A percentile compares a stretch with the other conserved stretches of the same genome.
Conservation (phyloP, 2,113 vertebrate species). For the Osmerus mordax region DNA sequence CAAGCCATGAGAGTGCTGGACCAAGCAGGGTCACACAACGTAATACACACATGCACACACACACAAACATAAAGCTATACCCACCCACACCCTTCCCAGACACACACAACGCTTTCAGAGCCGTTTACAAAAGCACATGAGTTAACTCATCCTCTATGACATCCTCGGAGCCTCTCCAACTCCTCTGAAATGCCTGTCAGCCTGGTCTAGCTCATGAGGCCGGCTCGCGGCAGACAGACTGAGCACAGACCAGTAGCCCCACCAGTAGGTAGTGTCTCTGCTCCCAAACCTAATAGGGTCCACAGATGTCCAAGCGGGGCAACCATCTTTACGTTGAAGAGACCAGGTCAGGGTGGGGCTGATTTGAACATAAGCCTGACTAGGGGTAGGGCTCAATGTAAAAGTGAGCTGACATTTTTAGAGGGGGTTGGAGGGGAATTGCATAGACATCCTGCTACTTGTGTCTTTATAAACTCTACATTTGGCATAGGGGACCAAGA, state of each 20-base stretch:
- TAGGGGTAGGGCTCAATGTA: slow-evolving; percentile 14
- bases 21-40: slow-evolving; percentile 7
- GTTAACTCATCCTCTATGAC: slow-evolving; percentile 54
- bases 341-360: slow-evolving; percentile 34
- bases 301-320: slow-evolving; percentile 38
- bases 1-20: slow-evolving; percentile 51
- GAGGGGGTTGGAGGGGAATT: slow-evolving; percentile 54
- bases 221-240: too few species aligned
- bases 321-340: slow-evolving; percentile 2
- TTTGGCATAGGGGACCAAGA: slow-evolving; percentile 60
- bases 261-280: slow-evolving; percentile 48
- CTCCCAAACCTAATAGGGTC: slow-evolving; percentile 40
- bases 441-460: slow-evolving; percentile 75
- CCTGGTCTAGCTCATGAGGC: neutral
- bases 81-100: slow-evolving; percentile 21
- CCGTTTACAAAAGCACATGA: slow-evolving; percentile 60
- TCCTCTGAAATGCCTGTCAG: slow-evolving; percentile 21
- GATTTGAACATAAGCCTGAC: slow-evolving; percentile 35
- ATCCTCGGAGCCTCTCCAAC: slow-evolving; percentile 41
- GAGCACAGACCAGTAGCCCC: too few species aligned
- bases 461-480: slow-evolving; percentile 65
- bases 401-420: slow-evolving; percentile 23
- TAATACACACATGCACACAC: slow-evolving; percentile 9
- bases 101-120: slow-evolving; percentile 44
- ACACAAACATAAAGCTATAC: slow-evolving; percentile 15